Evolutionary conservation across 2,888 invertebrate genomes (phyloP).

Genomic region (Stegophylla sp.): DNA sequence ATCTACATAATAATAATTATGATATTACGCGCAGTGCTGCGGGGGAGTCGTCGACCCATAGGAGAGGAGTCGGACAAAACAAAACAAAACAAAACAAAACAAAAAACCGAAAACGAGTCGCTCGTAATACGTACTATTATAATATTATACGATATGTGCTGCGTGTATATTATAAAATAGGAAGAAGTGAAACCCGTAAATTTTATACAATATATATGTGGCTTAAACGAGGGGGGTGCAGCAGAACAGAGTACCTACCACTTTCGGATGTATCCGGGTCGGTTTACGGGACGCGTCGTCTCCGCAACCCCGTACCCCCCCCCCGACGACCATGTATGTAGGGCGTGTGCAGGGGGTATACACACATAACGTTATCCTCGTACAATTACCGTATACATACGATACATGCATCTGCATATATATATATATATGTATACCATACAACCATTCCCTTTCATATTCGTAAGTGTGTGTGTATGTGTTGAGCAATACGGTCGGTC

Average conservation of each 20-base stretch:
- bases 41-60: neutral
- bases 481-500: neutral
- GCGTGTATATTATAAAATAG: neutral
- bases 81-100: too few species aligned
- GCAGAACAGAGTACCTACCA: too few species aligned
- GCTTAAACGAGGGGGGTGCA: conserved; percentile 29
- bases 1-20: neutral
- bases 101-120: neutral
- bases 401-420: too few species aligned
- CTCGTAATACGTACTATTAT: neutral
- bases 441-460: neutral
- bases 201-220: neutral
- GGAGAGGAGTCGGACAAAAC: neutral
- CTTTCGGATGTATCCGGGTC: conserved; percentile 60
- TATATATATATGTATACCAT: too few species aligned
- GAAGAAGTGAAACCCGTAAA: neutral
- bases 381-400: too few species aligned
- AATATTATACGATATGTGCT: neutral
- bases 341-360: neutral
- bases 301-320: neutral
- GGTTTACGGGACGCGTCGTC: conserved; percentile 34
- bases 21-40: conserved; percentile 4
- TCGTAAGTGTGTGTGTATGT: neutral
- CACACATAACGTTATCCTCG: too few species aligned
- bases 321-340: too few species aligned